Conservation (phyloP, 37 sponge, comb jelly and placozoan genomes). For the Axinella damicornis region DNA sequence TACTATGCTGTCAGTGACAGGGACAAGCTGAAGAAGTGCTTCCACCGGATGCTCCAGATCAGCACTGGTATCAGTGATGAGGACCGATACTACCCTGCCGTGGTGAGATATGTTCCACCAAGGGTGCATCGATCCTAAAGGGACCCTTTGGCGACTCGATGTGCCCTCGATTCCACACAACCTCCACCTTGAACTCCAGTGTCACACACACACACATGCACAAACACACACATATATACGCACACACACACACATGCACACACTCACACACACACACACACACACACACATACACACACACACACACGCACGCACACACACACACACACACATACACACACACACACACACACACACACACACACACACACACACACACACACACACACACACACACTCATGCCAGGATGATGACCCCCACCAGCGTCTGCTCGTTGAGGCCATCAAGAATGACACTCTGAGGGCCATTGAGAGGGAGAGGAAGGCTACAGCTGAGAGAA, state of each 20-base stretch:
- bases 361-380: no score
- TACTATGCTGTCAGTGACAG: conserved; percentile 92
- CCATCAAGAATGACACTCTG: conserved; percentile 90
- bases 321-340: no score
- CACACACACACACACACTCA: conserved; percentile 7
- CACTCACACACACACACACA: no score
- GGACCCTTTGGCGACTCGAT: no score
- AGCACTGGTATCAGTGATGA: conserved; percentile 79
- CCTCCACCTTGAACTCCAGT: no score
- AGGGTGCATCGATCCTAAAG: no score
- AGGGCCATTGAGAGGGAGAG: conserved; percentile 81
- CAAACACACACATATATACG: no score
- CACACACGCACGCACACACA: not conserved
- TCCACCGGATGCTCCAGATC: conserved; percentile 78
- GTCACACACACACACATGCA: no score
- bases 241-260: no score
- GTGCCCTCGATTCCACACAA: no score
- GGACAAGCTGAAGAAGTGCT: conserved; percentile 93
- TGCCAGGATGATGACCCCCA: conserved; percentile 92
- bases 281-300: no score
- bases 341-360: no score
- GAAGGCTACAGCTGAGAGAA: conserved; percentile 79
- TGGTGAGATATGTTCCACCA: conserved; percentile 59
- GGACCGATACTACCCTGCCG: conserved; percentile 77
- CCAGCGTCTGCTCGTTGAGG: conserved; percentile 85